These are phyloP conservation scores for Arenaria interpres DNA, from an alignment of 2,113 vertebrate genomes.

Conservation along the genomic window DNA sequence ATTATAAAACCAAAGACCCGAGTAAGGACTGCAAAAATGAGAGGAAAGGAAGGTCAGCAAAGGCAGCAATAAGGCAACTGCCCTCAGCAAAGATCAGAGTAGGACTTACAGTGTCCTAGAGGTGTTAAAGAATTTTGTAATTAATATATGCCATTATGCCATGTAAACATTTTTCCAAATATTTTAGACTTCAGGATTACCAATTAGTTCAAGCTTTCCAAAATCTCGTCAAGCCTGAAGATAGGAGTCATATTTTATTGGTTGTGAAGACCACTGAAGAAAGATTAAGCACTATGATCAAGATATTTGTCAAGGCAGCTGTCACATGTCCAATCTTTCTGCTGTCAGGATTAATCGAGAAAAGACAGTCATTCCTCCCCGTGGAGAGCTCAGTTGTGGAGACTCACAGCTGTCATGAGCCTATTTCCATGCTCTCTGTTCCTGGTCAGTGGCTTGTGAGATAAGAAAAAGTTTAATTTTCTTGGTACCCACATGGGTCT, in stretches of 20 bases:
- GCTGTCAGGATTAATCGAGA: not conserved
- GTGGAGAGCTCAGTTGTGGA: not conserved
- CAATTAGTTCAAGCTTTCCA: not conserved
- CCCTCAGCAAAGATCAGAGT: not conserved
- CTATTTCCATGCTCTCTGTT: not conserved
- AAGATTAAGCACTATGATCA: slow-evolving; percentile 7
- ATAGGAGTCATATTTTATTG: not conserved
- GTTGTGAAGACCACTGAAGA: not conserved
- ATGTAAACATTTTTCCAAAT: not conserved
- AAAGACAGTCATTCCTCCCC: not conserved
- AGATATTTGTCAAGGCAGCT: slow-evolving; percentile 19
- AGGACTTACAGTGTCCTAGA: not conserved
- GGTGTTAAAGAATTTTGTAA: not conserved
- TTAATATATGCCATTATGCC: not conserved
- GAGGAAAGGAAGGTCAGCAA: not conserved
- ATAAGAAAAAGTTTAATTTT: not conserved
- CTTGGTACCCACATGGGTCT: not conserved
- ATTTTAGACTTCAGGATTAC: not conserved
- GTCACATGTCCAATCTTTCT: not conserved
- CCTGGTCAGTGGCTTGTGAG: not conserved
- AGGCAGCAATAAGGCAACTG: not conserved
- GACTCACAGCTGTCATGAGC: not conserved
- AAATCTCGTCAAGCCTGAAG: not conserved
- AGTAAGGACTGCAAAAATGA: not conserved
- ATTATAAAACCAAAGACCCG: not conserved